phyloP scores from a whole-genome alignment of 2,797 vertebrate species.

The Amazonetta brasiliensis region DNA sequence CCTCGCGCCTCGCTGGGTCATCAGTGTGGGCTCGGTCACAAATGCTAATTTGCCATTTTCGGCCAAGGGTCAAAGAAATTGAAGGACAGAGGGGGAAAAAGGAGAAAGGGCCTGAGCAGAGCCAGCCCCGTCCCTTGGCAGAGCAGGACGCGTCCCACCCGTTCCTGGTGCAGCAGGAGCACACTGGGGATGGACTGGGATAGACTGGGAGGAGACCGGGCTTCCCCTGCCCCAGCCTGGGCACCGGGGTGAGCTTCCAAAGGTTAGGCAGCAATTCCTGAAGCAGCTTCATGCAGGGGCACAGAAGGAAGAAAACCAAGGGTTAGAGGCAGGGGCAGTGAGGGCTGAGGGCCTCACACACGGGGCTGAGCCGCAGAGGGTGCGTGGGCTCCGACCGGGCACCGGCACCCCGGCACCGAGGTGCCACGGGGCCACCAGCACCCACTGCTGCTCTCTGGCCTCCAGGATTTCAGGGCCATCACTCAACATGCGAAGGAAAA shows the following conservation, averaged over 20 bases:
- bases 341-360: too few relatives aligned
- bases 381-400: neutral
- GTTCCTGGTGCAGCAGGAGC: neutral
- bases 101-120: neutral
- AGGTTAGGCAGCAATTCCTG: too few relatives aligned
- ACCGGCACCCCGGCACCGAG: neutral
- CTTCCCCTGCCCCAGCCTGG: neutral
- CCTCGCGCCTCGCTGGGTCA: fast-evolving
- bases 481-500: constrained; percentile 1
- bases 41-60: constrained; percentile 16
- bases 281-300: neutral
- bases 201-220: neutral
- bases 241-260: too few relatives aligned
- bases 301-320: neutral
- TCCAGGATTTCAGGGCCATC: neutral
- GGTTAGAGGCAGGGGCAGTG: neutral
- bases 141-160: neutral
- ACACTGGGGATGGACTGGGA: neutral
- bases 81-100: neutral
- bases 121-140: neutral
- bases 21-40: neutral
- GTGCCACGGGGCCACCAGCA: neutral
- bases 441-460: neutral
- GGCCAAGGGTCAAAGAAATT: constrained; percentile 1
- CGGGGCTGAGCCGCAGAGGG: too few relatives aligned